Evolutionary conservation across 2,113 vertebrate species (phyloP), one percentile per base, ranked within the genome.

Genomic region (Aythya baeri): DNA sequence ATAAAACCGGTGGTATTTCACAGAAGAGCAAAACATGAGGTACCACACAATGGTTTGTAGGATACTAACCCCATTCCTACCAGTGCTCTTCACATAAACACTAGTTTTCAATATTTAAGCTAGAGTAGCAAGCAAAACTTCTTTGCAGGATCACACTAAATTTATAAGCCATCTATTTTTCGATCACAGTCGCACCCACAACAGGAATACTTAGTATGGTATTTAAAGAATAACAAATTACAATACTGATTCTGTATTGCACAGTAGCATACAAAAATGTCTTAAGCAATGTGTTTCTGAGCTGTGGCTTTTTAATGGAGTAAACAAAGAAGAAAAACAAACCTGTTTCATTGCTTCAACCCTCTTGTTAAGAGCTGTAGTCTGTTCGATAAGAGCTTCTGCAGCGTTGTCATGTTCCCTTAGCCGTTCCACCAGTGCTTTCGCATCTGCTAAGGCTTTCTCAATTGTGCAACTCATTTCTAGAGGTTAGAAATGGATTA

Each of bases 291-390:
- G 23, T 7, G 22, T 7, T 36, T 78, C 31, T 21, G 88, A 85
- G 43, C 22, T 43, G 62, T 76, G 34, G 34, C 34, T 34, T 2
- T 94, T 83, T 82, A 68, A 74, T 27, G 65, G 36, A 57, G n/a
- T 31, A 52, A 52, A 70, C 27, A 36, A 87, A 73, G 65, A 1
- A 5, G 59, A 22, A 71, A 71, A 36, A 29, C 95, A 77, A 82
- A 99, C 99, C 99, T 99, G 99, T 91, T 99, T 99, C 99, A 99
- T 99, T 21, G 99, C 99, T 49, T 99, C 99, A n/a, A 99, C 99
- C 32, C 98, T 97, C 97, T 99, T 99, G 97, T 98, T 99, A 59
- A 99, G 99, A 8, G 98, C 98, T 0, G 99, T 99, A 11, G 99
- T 99, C 97, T 99, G 99, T 83, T 99, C 99, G 18, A 99, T 99